These are phyloP conservation scores for Recurvirostra avosetta DNA, from an alignment of 2,113 vertebrate species.

Conservation along the genomic window DNA sequence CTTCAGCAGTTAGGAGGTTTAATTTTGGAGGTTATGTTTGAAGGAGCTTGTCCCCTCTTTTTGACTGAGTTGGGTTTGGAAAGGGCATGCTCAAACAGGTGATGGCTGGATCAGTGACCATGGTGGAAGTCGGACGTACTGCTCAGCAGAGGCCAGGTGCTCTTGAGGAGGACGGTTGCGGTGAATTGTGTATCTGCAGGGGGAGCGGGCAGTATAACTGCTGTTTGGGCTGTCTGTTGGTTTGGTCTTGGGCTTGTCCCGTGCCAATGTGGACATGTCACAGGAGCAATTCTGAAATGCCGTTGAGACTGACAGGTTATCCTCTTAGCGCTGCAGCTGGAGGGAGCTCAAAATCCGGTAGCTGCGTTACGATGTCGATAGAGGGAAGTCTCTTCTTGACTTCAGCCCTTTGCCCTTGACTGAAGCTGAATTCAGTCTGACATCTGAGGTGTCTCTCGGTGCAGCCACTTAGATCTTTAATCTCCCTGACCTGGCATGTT, in stretches of 20 bases:
- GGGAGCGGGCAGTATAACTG: background rate
- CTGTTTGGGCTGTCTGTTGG: background rate
- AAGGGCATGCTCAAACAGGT: background rate
- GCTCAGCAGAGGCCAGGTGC: background rate
- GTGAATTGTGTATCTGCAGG: background rate
- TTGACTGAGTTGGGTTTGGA: background rate
- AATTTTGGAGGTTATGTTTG: background rate
- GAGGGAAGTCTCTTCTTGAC: background rate
- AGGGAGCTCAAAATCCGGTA: background rate
- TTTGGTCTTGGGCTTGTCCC: background rate
- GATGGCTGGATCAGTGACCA: background rate
- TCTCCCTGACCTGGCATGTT: background rate
- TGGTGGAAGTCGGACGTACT: background rate
- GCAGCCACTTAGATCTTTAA: background rate
- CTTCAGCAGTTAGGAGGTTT: background rate
- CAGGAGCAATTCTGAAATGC: background rate
- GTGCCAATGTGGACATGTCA: background rate
- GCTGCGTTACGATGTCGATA: accelerated
- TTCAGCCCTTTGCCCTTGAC: background rate
- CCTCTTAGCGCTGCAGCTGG: background rate
- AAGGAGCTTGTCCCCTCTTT: background rate
- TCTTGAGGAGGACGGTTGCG: background rate
- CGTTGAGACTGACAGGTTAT: background rate
- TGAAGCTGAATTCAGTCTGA: background rate
- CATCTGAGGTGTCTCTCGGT: background rate